Conservation (phyloP, 2,113 vertebrate species). For the Dolichotis patagonum region DNA sequence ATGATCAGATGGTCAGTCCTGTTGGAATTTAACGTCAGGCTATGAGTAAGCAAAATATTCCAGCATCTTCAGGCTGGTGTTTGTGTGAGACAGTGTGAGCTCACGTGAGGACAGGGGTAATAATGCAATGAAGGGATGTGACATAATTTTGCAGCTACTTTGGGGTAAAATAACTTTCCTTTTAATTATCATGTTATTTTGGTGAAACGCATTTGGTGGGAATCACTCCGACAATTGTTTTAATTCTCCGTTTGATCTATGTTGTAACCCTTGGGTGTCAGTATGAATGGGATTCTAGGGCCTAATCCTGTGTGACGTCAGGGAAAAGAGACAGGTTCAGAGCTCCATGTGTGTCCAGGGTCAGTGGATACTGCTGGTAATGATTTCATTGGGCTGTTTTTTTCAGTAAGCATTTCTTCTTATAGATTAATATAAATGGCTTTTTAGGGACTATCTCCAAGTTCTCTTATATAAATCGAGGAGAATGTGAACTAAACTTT, state of each 20-base stretch:
- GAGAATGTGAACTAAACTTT: background rate
- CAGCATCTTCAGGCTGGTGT: background rate
- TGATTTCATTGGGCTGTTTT: background rate
- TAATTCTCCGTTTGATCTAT: background rate
- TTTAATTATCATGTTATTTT: constrained; percentile 31
- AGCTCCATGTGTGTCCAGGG: background rate
- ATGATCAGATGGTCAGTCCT: background rate
- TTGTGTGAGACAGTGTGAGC: background rate
- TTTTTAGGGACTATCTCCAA: background rate
- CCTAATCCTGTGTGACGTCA: background rate
- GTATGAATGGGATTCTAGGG: background rate
- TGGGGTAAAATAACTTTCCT: background rate
- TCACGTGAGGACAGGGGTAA: background rate
- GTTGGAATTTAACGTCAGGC: background rate
- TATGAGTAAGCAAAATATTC: background rate
- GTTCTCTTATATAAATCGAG: background rate
- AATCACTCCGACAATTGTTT: background rate
- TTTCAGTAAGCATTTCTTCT: constrained; percentile 1
- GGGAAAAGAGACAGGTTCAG: fast-evolving
- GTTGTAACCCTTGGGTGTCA: background rate
- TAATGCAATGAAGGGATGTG: background rate
- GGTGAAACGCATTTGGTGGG: background rate
- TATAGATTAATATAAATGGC: background rate
- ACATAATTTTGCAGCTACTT: background rate
- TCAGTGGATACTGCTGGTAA: background rate